Evolutionary conservation across 2,113 vertebrate species (phyloP), one percentile per base, ranked within the genome.

Genomic region (Colistium nudipinnis): DNA sequence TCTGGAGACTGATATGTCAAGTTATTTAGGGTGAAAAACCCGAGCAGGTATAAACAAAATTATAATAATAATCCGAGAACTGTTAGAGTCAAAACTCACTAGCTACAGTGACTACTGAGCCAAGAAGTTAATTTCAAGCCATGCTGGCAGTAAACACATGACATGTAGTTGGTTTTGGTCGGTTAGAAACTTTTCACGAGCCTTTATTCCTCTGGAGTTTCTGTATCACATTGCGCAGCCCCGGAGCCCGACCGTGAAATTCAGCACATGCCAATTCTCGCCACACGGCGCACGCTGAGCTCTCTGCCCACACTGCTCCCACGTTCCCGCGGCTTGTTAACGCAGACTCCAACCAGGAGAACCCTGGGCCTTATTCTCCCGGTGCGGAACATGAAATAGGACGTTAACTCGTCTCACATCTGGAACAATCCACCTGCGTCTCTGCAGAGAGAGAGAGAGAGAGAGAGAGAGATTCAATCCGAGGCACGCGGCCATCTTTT

Each of bases 51-150:
- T n/a, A n/a, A n/a, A 55, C 19, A 61, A 38, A 22, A 52, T 12
- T 19, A n/a, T n/a, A n/a, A n/a, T n/a, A n/a, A 24, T 24, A 47
- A 12, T 62, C 12, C 22, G 47, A 73, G 62, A 28, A 31, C 35
- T 35, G 51, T 56, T 62, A 22, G 73, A 67, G 43, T 70, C 48
- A 38, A 82, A 70, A 71, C 66, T 71, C 55, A 72, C 53, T 31
- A 38, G 54, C 66, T 62, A 16, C 36, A 33, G 75, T 60, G 67
- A 33, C 62, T 62, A 82, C 54, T 85, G 84, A 83, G 73, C 61
- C 83, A 83, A 44, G 45, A 80, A 82, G 63, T 76, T 78, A 68
- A 86, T 83, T 83, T 84, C 73, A 84, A 84, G 83, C 76, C 71
- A 49, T 66, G 70, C 54, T 62, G 75, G 69, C 71, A 57, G 71